Evolutionary conservation across 2,888 invertebrate species (phyloP), one percentile per base, ranked within the genome.

Genomic region (Brenthis hecate): DNA sequence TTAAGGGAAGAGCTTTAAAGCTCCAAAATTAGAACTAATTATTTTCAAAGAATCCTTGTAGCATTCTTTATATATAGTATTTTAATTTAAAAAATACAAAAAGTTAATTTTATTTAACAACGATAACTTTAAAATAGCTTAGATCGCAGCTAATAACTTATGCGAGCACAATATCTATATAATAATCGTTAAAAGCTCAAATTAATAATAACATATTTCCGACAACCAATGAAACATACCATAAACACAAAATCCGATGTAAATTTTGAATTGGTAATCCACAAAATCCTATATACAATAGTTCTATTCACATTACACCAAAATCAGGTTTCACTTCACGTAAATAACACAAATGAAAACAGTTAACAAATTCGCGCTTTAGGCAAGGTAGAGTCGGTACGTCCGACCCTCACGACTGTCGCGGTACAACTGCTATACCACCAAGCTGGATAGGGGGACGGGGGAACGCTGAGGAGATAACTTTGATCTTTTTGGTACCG

Each of bases 401-500:
- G 82, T 84, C 85, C 85, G 82, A 70, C 76, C 73, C 81, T 73
- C 79, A 75, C 84, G 81, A 80, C 80, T 76, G 85, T 81, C 86
- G 86, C 82, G 86, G 80, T 80, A 82, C 82, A 82, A 91, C 91
- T 91, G 86, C 80, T 77, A 28, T 72, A 69, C 76, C 72, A 76
- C 70, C 76, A 74, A 78, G 76, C 78, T 78, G 76, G 75, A 74
- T 80, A 75, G 82, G 81, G 83, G 82, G 82, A 80, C 79, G 84
- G 81, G 82, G 81, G 77, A 83, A 81, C 80, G 81, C 83, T 78
- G 83, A 87, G 84, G 84, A 89, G 89, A 91, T 91, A 92, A 92
- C 91, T 92, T 91, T 91, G 91, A 92, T 91, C 92, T 92, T 91
- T 92, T 91, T 89, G 87, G 88, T 86, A 82, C 84, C 81, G 89